Conservation (phyloP, 2,797 vertebrate genomes). For the Sebastes paucispinis region DNA sequence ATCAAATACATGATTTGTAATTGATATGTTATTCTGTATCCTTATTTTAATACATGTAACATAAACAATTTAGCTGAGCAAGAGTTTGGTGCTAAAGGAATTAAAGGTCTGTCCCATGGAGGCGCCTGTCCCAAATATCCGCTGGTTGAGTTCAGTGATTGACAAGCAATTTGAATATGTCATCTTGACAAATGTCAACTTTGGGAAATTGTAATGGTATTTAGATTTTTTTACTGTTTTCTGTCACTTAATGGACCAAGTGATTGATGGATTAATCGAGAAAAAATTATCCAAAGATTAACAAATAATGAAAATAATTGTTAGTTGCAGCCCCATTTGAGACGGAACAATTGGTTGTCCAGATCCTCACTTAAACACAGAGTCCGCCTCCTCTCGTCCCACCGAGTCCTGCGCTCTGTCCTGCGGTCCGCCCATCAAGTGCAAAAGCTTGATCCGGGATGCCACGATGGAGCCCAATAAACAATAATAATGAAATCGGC, state of each 20-base stretch:
- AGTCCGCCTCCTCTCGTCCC: no score
- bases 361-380: background rate
- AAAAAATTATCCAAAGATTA: background rate
- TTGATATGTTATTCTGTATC: background rate
- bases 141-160: background rate
- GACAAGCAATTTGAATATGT: background rate
- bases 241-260: background rate
- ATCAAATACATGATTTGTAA: background rate
- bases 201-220: background rate
- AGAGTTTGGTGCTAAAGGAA: background rate
- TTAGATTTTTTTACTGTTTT: background rate
- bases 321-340: background rate
- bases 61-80: background rate
- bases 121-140: background rate
- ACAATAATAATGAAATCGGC: no score
- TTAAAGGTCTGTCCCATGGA: background rate
- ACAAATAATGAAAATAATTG: background rate
- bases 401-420: no score
- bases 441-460: no score
- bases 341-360: background rate
- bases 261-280: background rate
- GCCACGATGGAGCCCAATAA: no score
- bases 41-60: background rate
- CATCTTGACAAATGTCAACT: background rate
- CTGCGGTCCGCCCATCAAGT: no score